Conservation (phyloP, 2,113 vertebrate species). For the Hippocampus comes region DNA sequence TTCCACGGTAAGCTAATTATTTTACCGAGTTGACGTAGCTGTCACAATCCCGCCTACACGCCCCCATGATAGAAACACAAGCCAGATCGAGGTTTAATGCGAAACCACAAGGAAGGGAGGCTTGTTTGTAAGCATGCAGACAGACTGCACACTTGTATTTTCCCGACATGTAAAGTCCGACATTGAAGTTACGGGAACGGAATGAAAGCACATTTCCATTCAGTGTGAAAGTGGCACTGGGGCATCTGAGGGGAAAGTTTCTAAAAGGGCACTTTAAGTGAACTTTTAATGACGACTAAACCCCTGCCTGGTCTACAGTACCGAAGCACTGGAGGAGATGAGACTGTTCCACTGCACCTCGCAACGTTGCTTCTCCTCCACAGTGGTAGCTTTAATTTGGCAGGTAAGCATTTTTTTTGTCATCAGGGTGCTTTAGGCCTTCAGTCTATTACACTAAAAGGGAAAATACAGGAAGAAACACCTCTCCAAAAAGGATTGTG, state of each 20-base stretch:
- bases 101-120: too few species aligned
- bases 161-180: too few species aligned
- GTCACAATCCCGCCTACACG: too few species aligned
- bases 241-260: conserved; percentile 28
- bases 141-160: too few species aligned
- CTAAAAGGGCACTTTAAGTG: conserved; percentile 15
- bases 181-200: background rate
- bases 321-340: conserved; percentile 10
- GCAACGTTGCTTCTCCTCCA: conserved; percentile 35
- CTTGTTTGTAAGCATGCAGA: too few species aligned
- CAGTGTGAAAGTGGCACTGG: background rate
- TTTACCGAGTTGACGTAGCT: too few species aligned
- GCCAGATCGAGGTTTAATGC: too few species aligned
- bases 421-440: conserved; percentile 25
- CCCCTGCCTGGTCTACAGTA: conserved; percentile 24
- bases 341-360: conserved; percentile 35
- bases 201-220: background rate
- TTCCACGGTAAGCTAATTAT: too few species aligned
- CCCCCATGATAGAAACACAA: too few species aligned
- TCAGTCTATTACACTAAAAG: background rate
- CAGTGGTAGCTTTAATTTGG: conserved; percentile 33
- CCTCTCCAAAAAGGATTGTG: conserved; percentile 14
- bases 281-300: conserved; percentile 22
- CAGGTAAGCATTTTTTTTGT: conserved; percentile 45
- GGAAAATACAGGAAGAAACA: background rate